phyloP scores from a whole-genome alignment of 2,113 vertebrate species.

The Hyla sarda region DNA sequence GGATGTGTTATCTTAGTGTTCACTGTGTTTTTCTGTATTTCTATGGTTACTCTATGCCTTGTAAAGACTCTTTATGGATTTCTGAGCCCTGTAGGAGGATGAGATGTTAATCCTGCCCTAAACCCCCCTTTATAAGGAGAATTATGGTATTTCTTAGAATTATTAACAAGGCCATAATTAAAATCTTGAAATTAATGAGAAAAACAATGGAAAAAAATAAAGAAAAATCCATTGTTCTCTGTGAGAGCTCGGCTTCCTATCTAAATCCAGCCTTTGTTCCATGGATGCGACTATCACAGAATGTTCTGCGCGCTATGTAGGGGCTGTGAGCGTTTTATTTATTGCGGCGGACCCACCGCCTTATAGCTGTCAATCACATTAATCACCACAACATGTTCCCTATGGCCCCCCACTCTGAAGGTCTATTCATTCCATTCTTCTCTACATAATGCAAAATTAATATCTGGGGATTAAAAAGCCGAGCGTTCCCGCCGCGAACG shows the following conservation, averaged over 20 bases:
- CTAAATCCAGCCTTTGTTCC: slow-evolving; percentile 30
- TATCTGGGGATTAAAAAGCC: slow-evolving; percentile 46
- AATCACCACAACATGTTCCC: not conserved
- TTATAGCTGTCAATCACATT: not conserved
- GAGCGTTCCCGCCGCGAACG: not conserved
- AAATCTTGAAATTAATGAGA: not conserved
- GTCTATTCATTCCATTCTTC: slow-evolving; percentile 33
- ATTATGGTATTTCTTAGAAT: not conserved
- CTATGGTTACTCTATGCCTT: too few relatives aligned
- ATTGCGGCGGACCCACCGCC: not conserved
- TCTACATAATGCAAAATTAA: slow-evolving; percentile 44
- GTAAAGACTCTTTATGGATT: too few relatives aligned
- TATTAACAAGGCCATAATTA: not conserved
- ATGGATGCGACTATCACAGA: not conserved
- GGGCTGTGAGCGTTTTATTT: not conserved
- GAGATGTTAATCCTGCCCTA: not conserved
- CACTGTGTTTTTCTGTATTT: too few relatives aligned
- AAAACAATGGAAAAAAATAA: too few relatives aligned
- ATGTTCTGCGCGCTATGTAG: not conserved
- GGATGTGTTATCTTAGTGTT: too few relatives aligned
- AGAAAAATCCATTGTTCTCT: not conserved
- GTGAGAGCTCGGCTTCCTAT: not conserved
- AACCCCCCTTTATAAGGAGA: not conserved
- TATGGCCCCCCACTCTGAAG: not conserved
- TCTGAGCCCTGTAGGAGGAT: not conserved